Evolutionary conservation across 2,888 invertebrate species (phyloP), one percentile per base, ranked within the genome.

Genomic region (Acanthosepion lycidas): DNA sequence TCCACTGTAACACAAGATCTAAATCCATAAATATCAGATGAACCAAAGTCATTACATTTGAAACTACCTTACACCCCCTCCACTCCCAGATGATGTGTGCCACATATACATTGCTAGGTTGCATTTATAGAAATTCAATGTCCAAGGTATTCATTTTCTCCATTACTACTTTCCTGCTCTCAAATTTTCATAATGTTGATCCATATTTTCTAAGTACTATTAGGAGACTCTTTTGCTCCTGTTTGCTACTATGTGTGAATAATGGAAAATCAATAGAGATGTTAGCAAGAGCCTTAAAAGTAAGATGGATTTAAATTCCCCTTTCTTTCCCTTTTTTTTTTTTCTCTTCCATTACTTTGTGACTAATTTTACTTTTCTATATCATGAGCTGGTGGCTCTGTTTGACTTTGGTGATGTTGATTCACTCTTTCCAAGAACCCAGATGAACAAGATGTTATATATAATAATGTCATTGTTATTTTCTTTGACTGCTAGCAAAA

Each of bases 61-160:
- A 78, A n/a, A n/a, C 33, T 78, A 15, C n/a, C 1, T 33, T 33
- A 33, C 33, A 0, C n/a, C 15, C 33, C 23, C 78, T 3, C 78
- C n/a, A n/a, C 33, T 1, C 33, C 33, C 0, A 33, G 2, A 33
- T 9, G n/a, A 78, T n/a, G 78, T 78, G 12, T 78, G 78, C 18
- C n/a, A 8, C n/a, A 78, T 78, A 15, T 78, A 33, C 12, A 23
- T 42, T 78, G 78, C n/a, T 78, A 12, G 15, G 78, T 23, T 78
- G n/a, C n/a, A 33, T 78, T 78, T 78, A 78, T 78, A n/a, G 78
- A 78, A 78, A 78, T 78, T 78, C 78, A n/a, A 78, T 78, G 78
- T 78, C 78, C n/a, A n/a, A n/a, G n/a, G 15, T n/a, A 15, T n/a
- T n/a, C 78, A 20, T 78, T 78, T 18, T n/a, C 78, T 78, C n/a